A percentile compares a stretch with the other conserved stretches of the same genome.
phyloP scores from a whole-genome alignment of 2,113 vertebrate genomes.

The Trematomus loennbergii region DNA sequence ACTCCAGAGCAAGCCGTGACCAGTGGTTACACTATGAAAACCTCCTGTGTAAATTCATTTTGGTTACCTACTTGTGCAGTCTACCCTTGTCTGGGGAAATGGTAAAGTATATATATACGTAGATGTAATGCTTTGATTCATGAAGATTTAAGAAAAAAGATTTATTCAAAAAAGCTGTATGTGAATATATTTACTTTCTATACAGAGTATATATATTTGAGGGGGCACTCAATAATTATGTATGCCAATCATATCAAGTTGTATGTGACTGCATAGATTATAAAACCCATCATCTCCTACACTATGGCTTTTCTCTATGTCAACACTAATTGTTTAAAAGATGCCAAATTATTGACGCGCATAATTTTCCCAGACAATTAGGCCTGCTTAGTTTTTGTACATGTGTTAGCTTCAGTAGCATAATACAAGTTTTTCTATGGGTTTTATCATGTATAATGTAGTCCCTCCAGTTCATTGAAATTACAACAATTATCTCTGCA shows the following conservation, averaged over 20 bases:
- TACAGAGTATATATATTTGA: slow-evolving; percentile 66
- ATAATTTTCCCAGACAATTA: neutral
- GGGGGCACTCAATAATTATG: slow-evolving; percentile 32
- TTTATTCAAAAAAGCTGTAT: slow-evolving; percentile 44
- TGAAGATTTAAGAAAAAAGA: slow-evolving; percentile 42
- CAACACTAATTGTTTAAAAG: slow-evolving; percentile 13
- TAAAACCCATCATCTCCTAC: slow-evolving; percentile 14
- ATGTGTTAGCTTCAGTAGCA: slow-evolving; percentile 4
- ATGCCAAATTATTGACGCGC: slow-evolving; percentile 41
- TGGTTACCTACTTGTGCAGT: slow-evolving; percentile 28
- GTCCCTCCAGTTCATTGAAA: neutral
- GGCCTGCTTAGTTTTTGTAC: slow-evolving; percentile 16
- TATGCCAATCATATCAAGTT: slow-evolving; percentile 17
- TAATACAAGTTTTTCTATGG: neutral
- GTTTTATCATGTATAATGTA: neutral
- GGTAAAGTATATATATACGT: slow-evolving; percentile 42
- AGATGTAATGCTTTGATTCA: slow-evolving; percentile 47
- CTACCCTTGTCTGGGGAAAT: slow-evolving; percentile 31
- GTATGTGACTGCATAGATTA: slow-evolving; percentile 35
- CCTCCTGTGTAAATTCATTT: slow-evolving; percentile 25
- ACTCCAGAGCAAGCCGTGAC: slow-evolving; percentile 11
- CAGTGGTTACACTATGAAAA: slow-evolving; percentile 11
- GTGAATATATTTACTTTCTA: slow-evolving; percentile 63
- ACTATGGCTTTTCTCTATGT: slow-evolving; percentile 25
- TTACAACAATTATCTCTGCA: too few relatives aligned